Evolutionary conservation across 1,140 invertebrate species (phyloP).

Genomic region (Akabosia matsudoensis): DNA sequence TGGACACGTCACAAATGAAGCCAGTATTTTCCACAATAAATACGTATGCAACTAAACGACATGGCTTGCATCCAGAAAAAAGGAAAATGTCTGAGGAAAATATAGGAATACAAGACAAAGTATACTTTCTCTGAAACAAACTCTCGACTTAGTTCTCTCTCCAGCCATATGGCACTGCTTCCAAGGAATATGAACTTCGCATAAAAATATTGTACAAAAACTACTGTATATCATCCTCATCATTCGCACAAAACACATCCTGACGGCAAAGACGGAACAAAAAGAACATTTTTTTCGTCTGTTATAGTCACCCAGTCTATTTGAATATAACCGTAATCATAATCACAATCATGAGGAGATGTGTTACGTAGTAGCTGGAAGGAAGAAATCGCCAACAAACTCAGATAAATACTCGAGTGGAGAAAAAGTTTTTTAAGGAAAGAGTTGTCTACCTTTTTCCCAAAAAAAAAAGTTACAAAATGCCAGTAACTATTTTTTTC

Average conservation of each 20-base stretch:
- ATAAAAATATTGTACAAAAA: background rate
- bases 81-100: background rate
- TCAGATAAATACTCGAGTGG: background rate
- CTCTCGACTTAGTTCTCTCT: background rate
- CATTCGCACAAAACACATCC: no score
- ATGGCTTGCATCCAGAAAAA: constrained; percentile 10
- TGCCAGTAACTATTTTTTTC: no score
- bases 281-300: no score
- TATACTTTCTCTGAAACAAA: background rate
- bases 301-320: no score
- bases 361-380: background rate
- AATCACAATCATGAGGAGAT: background rate
- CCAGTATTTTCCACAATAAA: background rate
- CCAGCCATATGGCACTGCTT: background rate
- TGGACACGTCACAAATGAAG: no score
- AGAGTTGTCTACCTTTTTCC: no score
- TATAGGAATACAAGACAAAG: background rate
- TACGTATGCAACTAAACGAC: constrained; percentile 1
- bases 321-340: background rate
- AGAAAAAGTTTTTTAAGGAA: no score
- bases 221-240: background rate
- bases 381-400: background rate
- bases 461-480: no score
- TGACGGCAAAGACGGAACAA: no score
- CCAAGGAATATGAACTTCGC: background rate